Evolutionary conservation across 2,888 invertebrate species (phyloP).

Genomic region (Hypolimnas misippus): DNA sequence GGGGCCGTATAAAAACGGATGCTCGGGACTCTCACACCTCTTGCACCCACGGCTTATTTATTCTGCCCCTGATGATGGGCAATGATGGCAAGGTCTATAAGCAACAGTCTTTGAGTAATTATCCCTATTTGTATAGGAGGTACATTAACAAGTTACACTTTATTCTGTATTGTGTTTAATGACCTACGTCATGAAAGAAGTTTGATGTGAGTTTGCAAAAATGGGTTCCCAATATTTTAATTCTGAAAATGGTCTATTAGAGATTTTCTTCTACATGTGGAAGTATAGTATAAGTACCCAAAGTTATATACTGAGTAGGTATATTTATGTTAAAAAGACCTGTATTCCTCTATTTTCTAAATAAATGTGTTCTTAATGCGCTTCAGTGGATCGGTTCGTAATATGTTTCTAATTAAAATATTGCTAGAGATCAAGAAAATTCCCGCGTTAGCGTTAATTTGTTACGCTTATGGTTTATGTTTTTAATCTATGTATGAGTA

Average conservation of each 20-base stretch:
- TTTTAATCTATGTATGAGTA: too few relatives aligned
- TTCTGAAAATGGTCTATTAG: constrained; percentile 19
- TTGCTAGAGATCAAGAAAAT: constrained; percentile 22
- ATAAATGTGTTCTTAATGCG: constrained; percentile 16
- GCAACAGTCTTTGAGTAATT: too few relatives aligned
- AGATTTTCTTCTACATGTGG: background rate
- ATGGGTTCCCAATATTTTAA: constrained; percentile 19
- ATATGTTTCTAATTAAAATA: constrained; percentile 33
- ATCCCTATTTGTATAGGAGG: too few relatives aligned
- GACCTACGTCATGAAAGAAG: too few relatives aligned
- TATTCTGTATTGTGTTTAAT: too few relatives aligned
- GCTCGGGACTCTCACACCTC: too few relatives aligned
- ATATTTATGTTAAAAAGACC: constrained; percentile 14
- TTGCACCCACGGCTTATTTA: too few relatives aligned
- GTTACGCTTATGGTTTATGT: constrained; percentile 11
- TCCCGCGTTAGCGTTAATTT: constrained; percentile 22
- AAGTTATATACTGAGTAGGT: background rate
- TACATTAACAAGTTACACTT: too few relatives aligned
- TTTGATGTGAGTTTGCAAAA: too few relatives aligned
- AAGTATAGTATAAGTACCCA: background rate
- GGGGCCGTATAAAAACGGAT: too few relatives aligned
- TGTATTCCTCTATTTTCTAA: constrained; percentile 23
- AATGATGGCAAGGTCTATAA: too few relatives aligned
- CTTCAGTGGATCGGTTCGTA: constrained; percentile 10
- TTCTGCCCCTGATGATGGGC: too few relatives aligned